Base-by-base conservation (phyloP, 2,888 invertebrate species). In the Hypomecis atomaria region DNA sequence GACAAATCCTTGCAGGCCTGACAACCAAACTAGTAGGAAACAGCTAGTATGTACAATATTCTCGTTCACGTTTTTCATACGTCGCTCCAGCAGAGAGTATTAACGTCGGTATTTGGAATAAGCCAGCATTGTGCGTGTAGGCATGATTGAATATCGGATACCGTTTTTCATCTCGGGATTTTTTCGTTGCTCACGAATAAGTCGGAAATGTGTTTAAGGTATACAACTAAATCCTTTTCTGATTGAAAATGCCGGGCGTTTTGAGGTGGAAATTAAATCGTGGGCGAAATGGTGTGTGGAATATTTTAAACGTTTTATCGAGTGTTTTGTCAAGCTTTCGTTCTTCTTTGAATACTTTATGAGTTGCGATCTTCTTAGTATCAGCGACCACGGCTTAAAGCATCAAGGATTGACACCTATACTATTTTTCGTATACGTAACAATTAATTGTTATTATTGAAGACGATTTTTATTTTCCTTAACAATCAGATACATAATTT, bases 1-100 rank as follows among this genome's bases (percentile, higher is more conserved):
- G n/a, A n/a, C 6, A 43, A 43, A n/a, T n/a, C n/a, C 1, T 43
- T 4, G n/a, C 4, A 43, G n/a, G 44, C 23, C 40, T 3, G 37
- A 43, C 37, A 33, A 37, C 43, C n/a, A n/a, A 52, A 47, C 8
- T 42, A 37, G 56, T 23, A 40, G 56, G 9, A 49, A 49, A 44
- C 40, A 50, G 23, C n/a, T 44, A 37, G 48, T 54, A 13, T 38
- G 6, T 0, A 13, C 47, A 38, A 56, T 60, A 57, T 52, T 60
- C 60, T 59, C 40, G 49, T 56, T 40, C 60, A 57, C 65, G 52
- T 65, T 52, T 65, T 61, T 61, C 65, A 66, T 53, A 66, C 61
- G 66, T 69, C 68, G 72, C 64, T 66, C 66, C 67, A 65, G 49
- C 61, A 44, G 59, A 65, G 75, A 67, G 65, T 67, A 70, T 70